Percentiles rank a stretch among this genome's conserved stretches.
Conservation (phyloP, 1,140 invertebrate species). For the Ridgeia piscesae region DNA sequence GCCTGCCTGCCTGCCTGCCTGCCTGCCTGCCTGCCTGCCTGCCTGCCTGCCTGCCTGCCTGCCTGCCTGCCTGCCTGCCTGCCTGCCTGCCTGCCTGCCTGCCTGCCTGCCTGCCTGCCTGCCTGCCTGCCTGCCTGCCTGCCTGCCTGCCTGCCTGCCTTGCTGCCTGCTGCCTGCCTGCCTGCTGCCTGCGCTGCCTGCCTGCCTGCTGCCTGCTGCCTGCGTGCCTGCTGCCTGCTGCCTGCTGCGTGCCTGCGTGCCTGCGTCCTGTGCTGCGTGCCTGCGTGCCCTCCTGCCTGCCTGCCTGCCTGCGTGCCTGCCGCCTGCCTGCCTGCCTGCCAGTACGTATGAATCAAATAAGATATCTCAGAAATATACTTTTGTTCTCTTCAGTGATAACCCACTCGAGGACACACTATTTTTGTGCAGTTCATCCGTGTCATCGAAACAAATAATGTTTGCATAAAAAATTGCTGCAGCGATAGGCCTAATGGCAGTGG, state of each 20-base stretch:
- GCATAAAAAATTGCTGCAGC: no score
- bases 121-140: constrained; percentile 13
- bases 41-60: not conserved
- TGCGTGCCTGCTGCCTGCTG: not conserved
- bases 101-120: constrained; percentile 16
- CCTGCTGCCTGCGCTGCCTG: not conserved
- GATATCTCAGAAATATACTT: no score
- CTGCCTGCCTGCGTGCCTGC: not conserved
- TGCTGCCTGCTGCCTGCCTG: not conserved
- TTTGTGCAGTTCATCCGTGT: no score
- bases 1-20: constrained; percentile 17
- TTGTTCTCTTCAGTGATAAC: no score
- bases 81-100: constrained; percentile 16
- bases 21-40: constrained; percentile 18
- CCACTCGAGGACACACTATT: no score
- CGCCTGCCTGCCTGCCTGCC: no score
- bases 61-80: constrained; percentile 12
- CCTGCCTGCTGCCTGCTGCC: constrained; percentile 1
- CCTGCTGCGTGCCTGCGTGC: not conserved
- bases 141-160: constrained; percentile 12
- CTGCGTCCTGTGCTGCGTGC: not conserved
- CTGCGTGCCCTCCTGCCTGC: not conserved
- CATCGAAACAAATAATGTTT: no score
- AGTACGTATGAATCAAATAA: no score
- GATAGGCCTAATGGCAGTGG: no score